Evolutionary conservation across 2,888 invertebrate species (phyloP), one percentile per base, ranked within the genome.

Genomic region (Augiades crinisus): DNA sequence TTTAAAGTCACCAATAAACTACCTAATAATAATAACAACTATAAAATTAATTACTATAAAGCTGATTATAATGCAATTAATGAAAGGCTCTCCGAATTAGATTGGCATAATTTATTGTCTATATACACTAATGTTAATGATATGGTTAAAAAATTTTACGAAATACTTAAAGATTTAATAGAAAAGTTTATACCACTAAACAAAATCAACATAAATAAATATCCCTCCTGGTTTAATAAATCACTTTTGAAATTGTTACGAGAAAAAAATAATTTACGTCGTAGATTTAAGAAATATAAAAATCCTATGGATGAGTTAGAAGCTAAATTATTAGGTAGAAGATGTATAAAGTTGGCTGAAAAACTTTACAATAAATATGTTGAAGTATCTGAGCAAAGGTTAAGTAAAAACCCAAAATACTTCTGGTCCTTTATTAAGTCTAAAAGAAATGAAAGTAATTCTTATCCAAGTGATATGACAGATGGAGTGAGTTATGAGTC

Each of bases 401-500:
- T 19, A 19, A 19, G 5, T 19, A 19, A 19, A 19, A 5, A 19
- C 5, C 19, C 19, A 19, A 4, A 19, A 19, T 19, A 19, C 19
- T 19, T 19, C 19, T 19, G 19, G 19, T 19, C 19, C 19, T 19
- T 19, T 19, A 19, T 19, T 19, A 19, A 19, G 5, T 19, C 19
- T 4, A 19, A 19, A 19, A 19, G 19, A 4, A 19, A 19, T 19
- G 19, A 19, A 19, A 19, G 5, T 19, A 19, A 19, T 19, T 34
- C n/a, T 8, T 34, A 34, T 34, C 34, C 34, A 7, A 41, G 22
- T 24, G 27, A 6, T 8, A 41, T 41, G 27, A 41, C 41, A 5
- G 14, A 41, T 27, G 41, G 41, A 24, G 41, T 41, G 41, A 41
- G 13, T 41, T 14, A 41, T 14, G 41, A 41, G 27, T 41, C 41